Evolutionary conservation across 2,797 vertebrate species (phyloP).

Genomic region (Chaunax sp.): DNA sequence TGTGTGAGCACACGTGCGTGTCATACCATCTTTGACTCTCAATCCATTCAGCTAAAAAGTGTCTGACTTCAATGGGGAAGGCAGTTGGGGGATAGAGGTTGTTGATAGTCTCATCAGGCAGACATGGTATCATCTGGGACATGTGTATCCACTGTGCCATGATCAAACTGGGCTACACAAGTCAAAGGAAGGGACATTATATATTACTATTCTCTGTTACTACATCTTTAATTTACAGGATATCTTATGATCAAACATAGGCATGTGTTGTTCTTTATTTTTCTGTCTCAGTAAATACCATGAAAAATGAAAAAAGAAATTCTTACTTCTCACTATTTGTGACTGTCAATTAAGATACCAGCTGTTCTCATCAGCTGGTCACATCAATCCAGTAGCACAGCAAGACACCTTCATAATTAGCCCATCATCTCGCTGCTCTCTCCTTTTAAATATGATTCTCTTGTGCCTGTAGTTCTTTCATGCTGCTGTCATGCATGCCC

Average conservation of each 20-base stretch:
- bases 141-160: conserved; percentile 86
- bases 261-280: too few relatives aligned
- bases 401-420: too few relatives aligned
- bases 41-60: conserved; percentile 83
- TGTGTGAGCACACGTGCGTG: background rate
- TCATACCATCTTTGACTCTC: conserved; percentile 84
- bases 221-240: background rate
- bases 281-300: too few relatives aligned
- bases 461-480: too few relatives aligned
- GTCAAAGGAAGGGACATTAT: background rate
- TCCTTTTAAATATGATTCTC: too few relatives aligned
- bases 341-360: too few relatives aligned
- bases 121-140: conserved; percentile 70
- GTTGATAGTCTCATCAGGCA: conserved; percentile 67
- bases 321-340: too few relatives aligned
- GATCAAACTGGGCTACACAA: conserved; percentile 48
- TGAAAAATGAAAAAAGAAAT: too few relatives aligned
- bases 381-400: too few relatives aligned
- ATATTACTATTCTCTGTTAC: background rate
- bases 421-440: too few relatives aligned
- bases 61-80: conserved; percentile 84
- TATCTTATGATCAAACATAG: background rate
- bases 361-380: too few relatives aligned
- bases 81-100: conserved; percentile 76
- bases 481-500: too few relatives aligned